Conservation (phyloP, 2,797 vertebrate species). For the Pelodytes ibericus region DNA sequence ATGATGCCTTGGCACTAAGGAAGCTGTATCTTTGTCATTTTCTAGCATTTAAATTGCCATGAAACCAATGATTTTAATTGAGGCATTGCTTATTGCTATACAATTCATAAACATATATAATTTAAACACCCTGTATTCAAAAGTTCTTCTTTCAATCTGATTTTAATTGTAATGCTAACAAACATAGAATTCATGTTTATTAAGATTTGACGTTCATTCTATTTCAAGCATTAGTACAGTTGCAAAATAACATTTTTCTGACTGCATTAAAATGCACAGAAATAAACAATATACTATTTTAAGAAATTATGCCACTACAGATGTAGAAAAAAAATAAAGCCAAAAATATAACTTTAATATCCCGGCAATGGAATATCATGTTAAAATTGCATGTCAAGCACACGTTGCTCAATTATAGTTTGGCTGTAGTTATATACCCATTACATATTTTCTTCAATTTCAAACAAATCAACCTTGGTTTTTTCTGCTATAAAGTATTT, state of each 20-base stretch:
- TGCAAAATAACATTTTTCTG: too few relatives aligned
- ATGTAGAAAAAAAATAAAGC: too few relatives aligned
- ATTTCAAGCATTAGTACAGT: too few relatives aligned
- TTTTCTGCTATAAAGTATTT: too few relatives aligned
- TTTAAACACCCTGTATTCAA: not conserved
- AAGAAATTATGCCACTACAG: too few relatives aligned
- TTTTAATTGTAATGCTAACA: not conserved
- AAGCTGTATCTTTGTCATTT: not conserved
- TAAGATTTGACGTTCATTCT: too few relatives aligned
- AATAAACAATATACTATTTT: too few relatives aligned
- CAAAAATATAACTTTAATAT: too few relatives aligned
- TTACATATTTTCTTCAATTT: conserved; percentile 33
- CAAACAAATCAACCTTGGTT: too few relatives aligned
- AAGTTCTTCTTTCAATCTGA: not conserved
- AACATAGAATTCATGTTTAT: not conserved
- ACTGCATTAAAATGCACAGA: too few relatives aligned
- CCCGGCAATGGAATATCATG: too few relatives aligned
- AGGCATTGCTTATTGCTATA: conserved; percentile 8
- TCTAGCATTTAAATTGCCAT: not conserved
- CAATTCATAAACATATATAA: conserved; percentile 20
- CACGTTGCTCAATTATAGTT: conserved; percentile 31
- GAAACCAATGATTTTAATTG: not conserved
- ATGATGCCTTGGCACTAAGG: too few relatives aligned
- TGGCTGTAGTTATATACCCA: conserved; percentile 22
- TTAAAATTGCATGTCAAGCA: conserved; percentile 8